These are phyloP conservation scores for Donacobius atricapilla DNA, from an alignment of 2,113 vertebrate genomes.

Conservation along the genomic window DNA sequence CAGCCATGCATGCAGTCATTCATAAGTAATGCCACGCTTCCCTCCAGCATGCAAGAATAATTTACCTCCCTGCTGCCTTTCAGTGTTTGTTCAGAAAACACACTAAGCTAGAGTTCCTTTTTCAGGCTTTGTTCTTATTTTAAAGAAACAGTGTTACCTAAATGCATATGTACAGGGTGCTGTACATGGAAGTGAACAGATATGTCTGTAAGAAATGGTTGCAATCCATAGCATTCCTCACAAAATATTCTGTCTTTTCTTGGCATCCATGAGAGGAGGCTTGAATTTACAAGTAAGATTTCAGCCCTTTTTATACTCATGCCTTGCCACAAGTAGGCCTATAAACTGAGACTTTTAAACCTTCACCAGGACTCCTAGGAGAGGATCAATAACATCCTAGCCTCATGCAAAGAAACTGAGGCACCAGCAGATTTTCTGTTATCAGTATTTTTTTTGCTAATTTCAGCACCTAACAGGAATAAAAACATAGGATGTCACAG, in stretches of 20 bases:
- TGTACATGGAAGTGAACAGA: not conserved
- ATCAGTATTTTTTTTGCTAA: not conserved
- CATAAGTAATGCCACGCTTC: constrained; percentile 52
- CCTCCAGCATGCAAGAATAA: constrained; percentile 39
- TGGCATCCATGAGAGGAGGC: not conserved
- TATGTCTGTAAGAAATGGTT: not conserved
- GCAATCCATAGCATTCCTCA: not conserved
- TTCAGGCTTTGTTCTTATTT: not conserved
- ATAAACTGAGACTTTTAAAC: not conserved
- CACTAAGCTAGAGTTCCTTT: not conserved
- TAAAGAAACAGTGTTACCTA: not conserved
- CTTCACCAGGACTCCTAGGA: not conserved
- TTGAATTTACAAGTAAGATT: not conserved
- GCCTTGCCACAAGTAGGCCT: not conserved
- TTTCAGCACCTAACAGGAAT: not conserved
- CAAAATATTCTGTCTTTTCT: not conserved
- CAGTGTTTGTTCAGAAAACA: constrained; percentile 33
- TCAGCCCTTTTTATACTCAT: not conserved
- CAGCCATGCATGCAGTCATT: constrained; percentile 59
- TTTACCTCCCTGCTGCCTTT: constrained; percentile 42
- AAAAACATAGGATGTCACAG: not conserved
- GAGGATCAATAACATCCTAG: not conserved
- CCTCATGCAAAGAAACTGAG: not conserved
- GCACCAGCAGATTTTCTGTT: not conserved
- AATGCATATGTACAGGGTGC: fast-evolving